Base-by-base conservation (phyloP, 2,113 vertebrate species). In the Pica pica region DNA sequence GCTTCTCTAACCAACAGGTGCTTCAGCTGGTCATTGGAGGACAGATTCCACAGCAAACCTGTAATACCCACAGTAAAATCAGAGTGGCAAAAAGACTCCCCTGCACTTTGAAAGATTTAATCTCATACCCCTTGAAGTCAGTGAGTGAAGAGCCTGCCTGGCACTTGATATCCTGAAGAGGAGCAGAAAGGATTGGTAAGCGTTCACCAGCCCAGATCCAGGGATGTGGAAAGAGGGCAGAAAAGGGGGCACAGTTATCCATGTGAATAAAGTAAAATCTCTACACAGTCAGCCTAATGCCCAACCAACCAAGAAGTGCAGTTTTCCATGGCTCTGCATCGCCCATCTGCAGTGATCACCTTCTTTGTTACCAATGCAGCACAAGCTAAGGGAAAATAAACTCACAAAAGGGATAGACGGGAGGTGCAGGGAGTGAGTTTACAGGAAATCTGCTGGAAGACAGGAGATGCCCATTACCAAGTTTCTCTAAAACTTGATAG, bases 31-130 rank as follows among this genome's bases (percentile, higher is more conserved):
- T 99, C 99, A n/a, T 98, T 99, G 77, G 99, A 99, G 12, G 99
- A 99, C 89, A 99, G 98, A 96, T 99, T 99, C 99, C 99, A 99
- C 90, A 99, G 81, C 90, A 99, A 97, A 81, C 99, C 99, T 99
- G 85, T 18, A 92, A 88, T 24, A 90, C 8, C 28, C 78, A 90
- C 80, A 56, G 70, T 11, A 80, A 87, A 83, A 60, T 84, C 28
- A 76, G 56, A 91, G 59, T 49, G 42, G 55, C 65, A 50, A 65
- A 42, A 73, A n/a, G 37, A 70, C 44, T 57, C 33, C 35, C 16
- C 20, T 42, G 37, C 23, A 39, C 33, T 79, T 41, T 59, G 31
- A 63, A 74, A 88, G 56, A 22, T 16, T 31, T 42, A n/a, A 87
- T 71, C 63, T 83, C 35, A 60, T 33, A 42, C 7, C 53, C 52